A percentile compares a stretch with the other conserved stretches of the same genome.
These are phyloP conservation scores for Boloria selene DNA, from an alignment of 2,888 invertebrate genomes.

Conservation along the genomic window DNA sequence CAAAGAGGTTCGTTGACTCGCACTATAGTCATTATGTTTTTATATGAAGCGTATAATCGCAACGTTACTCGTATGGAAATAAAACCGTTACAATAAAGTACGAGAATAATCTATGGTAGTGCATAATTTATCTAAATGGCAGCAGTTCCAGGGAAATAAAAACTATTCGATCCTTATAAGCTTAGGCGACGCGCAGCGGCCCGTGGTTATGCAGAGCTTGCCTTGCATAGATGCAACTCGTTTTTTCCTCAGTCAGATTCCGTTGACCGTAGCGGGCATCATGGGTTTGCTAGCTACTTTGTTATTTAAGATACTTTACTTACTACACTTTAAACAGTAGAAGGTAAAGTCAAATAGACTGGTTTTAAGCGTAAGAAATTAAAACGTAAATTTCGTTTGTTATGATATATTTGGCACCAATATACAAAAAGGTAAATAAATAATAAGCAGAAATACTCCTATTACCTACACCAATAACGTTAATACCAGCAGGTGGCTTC, in stretches of 20 bases:
- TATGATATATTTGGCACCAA: too few species aligned
- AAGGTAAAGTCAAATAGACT: too few species aligned
- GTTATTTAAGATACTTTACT: neutral
- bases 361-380: too few species aligned
- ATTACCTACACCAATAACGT: too few species aligned
- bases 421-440: too few species aligned
- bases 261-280: neutral
- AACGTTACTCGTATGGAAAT: conserved; percentile 5
- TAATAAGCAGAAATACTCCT: too few species aligned
- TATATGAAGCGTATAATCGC: neutral
- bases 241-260: neutral
- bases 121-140: neutral
- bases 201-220: neutral
- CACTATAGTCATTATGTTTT: neutral
- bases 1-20: conserved; percentile 10
- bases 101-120: neutral
- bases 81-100: conserved; percentile 1
- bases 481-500: conserved; percentile 11
- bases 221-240: neutral
- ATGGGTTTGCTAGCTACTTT: neutral
- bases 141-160: neutral
- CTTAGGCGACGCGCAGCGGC: too few species aligned
- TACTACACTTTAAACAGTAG: too few species aligned
- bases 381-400: too few species aligned
- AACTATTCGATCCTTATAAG: neutral